These are phyloP conservation scores for Bellardia bayeri DNA, from an alignment of 2,888 invertebrate genomes.

Conservation along the genomic window DNA sequence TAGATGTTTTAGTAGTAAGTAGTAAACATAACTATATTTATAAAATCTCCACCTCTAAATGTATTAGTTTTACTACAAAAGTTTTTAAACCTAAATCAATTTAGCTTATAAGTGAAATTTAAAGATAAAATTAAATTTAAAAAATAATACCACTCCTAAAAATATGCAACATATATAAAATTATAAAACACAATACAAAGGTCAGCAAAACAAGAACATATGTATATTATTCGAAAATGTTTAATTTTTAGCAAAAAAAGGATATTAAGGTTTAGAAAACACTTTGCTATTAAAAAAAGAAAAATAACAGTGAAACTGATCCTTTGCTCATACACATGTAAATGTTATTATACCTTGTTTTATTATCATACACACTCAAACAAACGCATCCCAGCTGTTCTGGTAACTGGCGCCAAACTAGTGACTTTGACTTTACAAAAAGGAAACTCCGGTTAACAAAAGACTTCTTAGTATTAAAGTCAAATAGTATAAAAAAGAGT, in stretches of 20 bases:
- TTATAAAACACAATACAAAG: background rate
- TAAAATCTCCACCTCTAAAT: too few species aligned
- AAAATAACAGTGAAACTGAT: background rate
- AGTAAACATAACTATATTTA: too few species aligned
- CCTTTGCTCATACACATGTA: background rate
- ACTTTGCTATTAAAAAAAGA: background rate
- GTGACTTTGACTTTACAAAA: too few species aligned
- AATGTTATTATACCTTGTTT: background rate
- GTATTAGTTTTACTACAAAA: too few species aligned
- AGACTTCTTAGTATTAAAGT: too few species aligned
- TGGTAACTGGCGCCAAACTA: too few species aligned
- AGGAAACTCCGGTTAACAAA: too few species aligned
- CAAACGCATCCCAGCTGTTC: too few species aligned
- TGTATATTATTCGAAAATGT: background rate
- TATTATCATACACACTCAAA: too few species aligned
- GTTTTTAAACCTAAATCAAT: background rate
- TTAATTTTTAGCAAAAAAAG: background rate
- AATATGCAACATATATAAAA: background rate
- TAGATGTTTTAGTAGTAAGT: too few species aligned
- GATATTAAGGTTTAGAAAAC: conserved; percentile 8
- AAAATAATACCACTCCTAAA: background rate
- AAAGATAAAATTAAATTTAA: conserved; percentile 5
- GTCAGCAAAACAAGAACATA: background rate
- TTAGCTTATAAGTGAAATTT: conserved; percentile 1
- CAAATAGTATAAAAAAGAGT: too few species aligned